These are phyloP conservation scores for Pomacea canaliculata DNA, from an alignment of 2,888 invertebrate species.

Conservation along the genomic window DNA sequence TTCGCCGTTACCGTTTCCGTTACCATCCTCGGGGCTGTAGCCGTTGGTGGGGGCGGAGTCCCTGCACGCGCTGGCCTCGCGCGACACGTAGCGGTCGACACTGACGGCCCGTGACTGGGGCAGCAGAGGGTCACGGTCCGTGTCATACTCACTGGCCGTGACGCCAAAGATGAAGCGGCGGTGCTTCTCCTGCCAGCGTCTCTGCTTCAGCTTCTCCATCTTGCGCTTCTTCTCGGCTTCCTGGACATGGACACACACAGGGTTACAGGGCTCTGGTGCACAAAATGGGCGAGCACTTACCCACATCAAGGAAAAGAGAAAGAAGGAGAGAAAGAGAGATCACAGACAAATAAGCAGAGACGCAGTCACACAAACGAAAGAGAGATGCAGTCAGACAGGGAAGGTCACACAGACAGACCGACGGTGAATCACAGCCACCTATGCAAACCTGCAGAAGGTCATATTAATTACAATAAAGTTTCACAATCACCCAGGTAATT, in stretches of 20 bases:
- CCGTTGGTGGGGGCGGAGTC: background rate
- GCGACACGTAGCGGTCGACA: constrained; percentile 24
- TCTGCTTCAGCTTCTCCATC: constrained; percentile 61
- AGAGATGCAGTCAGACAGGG: no score
- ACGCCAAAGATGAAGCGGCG: constrained; percentile 56
- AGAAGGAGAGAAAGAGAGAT: background rate
- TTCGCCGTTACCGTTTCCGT: background rate
- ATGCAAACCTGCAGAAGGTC: no score
- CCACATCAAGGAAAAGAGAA: background rate
- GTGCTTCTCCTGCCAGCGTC: constrained; percentile 63
- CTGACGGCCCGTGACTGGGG: constrained; percentile 37
- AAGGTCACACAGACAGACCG: no score
- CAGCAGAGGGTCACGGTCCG: constrained; percentile 44
- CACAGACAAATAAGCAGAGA: background rate
- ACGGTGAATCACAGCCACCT: no score
- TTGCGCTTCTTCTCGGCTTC: constrained; percentile 63
- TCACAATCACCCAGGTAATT: no score
- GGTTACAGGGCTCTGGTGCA: background rate
- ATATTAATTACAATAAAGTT: no score
- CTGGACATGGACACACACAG: constrained; percentile 31
- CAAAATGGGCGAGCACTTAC: background rate
- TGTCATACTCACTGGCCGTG: constrained; percentile 45
- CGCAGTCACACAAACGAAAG: background rate
- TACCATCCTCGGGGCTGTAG: background rate
- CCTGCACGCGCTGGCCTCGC: constrained; percentile 26